Percentiles rank a stretch among this genome's conserved stretches.
Evolutionary conservation across 2,797 vertebrate genomes (phyloP).

Genomic region (Syncerus caffer): DNA sequence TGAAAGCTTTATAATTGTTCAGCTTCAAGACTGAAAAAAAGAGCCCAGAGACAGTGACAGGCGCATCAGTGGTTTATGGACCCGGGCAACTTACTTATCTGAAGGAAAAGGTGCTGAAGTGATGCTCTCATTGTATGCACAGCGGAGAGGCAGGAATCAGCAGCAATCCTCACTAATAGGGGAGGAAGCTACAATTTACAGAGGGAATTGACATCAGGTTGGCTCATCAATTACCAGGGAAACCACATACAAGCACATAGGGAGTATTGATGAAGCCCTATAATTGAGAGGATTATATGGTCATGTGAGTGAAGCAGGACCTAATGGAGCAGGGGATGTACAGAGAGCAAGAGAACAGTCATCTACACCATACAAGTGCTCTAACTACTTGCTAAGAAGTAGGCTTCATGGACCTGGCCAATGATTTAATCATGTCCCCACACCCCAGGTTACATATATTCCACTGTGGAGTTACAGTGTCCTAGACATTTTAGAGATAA

Average conservation of each 20-base stretch:
- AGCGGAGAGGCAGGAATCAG: background rate
- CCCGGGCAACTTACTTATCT: background rate
- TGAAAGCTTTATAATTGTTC: background rate
- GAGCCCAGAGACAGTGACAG: background rate
- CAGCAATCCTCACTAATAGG: background rate
- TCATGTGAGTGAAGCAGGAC: background rate
- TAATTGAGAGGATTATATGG: background rate
- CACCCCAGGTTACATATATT: background rate
- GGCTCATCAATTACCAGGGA: background rate
- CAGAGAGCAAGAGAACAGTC: background rate
- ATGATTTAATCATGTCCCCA: background rate
- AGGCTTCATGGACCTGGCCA: background rate
- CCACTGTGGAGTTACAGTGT: background rate
- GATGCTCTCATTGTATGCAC: rapidly evolving
- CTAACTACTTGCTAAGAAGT: background rate
- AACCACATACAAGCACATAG: background rate
- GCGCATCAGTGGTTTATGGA: background rate
- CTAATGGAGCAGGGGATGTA: background rate
- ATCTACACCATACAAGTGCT: background rate
- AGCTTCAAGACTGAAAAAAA: background rate
- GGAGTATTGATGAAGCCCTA: background rate
- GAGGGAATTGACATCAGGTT: background rate
- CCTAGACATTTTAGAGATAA: background rate
- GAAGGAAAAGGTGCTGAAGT: background rate
- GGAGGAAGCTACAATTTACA: background rate